Evolutionary conservation across 2,888 invertebrate species (phyloP), one percentile per base, ranked within the genome.

Genomic region (Polydrusus tereticollis): DNA sequence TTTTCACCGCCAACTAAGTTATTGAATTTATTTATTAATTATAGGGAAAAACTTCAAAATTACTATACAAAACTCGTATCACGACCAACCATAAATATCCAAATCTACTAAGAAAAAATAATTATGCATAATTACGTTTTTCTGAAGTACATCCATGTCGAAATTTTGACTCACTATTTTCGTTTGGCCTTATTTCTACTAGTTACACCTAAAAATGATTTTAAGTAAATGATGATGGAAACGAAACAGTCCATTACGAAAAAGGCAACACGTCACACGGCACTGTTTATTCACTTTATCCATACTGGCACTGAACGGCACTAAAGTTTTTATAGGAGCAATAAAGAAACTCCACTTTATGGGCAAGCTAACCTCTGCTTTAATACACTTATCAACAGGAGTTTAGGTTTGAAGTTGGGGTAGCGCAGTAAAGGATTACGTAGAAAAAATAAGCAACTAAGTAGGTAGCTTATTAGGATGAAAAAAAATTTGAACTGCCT

Each of bases 71-170:
- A n/a, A 36, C 12, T 12, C n/a, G n/a, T 8, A 36, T 14, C 1
- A 58, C 20, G 58, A 58, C n/a, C 33, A 59, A 41, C 41, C 20
- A 38, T 18, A 59, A 29, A 23, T 16, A 58, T 38, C 29, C 52
- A 45, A 64, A 57, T 55, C 71, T 72, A 72, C 60, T 45, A 52
- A 71, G 66, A 55, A 60, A 71, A 55, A 47, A 55, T 63, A 33
- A 45, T 26, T 21, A 33, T 29, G 47, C 33, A 73, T 83, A 83
- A 79, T 83, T 82, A 83, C 83, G 78, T 83, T 83, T 83, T 83
- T 82, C 77, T 83, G 83, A 70, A 83, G 83, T 68, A 83, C 83
- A 78, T 83, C 83, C 83, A 83, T 83, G 81, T 66, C 79, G 81
- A 70, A 77, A 78, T 76, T 78, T 77, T 77, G 75, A 74, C 71